phyloP scores from a whole-genome alignment of 1,140 invertebrate species.

The Microplitis demolitor region DNA sequence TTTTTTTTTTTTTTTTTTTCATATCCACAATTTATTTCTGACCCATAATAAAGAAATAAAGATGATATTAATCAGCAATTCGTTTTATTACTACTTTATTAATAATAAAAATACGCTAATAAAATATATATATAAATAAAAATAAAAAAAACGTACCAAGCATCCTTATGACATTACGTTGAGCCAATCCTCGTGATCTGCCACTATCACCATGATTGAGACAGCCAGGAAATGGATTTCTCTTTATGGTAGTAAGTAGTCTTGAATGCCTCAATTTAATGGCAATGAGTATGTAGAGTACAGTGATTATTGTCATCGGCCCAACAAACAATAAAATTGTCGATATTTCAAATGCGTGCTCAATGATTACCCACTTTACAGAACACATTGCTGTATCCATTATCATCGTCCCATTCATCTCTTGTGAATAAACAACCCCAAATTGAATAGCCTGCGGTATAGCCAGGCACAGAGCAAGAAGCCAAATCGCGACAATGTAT shows the following conservation, averaged over 20 bases:
- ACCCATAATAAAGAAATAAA: no score
- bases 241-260: slow-evolving; percentile 58
- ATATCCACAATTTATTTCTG: no score
- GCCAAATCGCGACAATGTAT: slow-evolving; percentile 74
- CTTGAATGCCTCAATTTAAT: slow-evolving; percentile 71
- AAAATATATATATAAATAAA: neutral
- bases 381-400: slow-evolving; percentile 62
- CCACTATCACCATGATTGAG: slow-evolving; percentile 45
- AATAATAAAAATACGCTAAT: no score
- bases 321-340: slow-evolving; percentile 84
- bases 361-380: slow-evolving; percentile 67
- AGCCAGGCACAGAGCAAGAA: slow-evolving; percentile 74
- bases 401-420: slow-evolving; percentile 56
- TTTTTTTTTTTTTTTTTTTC: no score
- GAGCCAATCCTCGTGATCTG: slow-evolving; percentile 49
- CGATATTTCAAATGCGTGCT: slow-evolving; percentile 81
- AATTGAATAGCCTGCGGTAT: slow-evolving; percentile 81
- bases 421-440: slow-evolving; percentile 65
- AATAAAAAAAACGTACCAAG: slow-evolving; percentile 62
- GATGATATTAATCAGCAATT: neutral
- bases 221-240: slow-evolving; percentile 43
- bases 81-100: neutral
- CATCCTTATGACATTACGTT: slow-evolving; percentile 72
- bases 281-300: slow-evolving; percentile 84
- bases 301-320: slow-evolving; percentile 85